Base-by-base conservation (phyloP, 2,113 vertebrate genomes). In the Hippolais icterina region DNA sequence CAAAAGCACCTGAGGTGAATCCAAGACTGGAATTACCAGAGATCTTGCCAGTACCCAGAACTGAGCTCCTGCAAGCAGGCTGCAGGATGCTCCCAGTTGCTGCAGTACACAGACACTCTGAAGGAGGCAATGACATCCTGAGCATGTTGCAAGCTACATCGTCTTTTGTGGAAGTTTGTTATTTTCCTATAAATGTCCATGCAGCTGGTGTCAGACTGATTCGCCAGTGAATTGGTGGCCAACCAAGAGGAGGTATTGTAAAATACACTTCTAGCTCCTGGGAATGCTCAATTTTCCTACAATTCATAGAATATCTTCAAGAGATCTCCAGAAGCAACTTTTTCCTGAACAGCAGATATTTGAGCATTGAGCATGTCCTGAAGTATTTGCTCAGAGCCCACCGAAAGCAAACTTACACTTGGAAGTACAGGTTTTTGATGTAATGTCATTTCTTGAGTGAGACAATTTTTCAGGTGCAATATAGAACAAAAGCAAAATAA, bases 161-260 rank as follows among this genome's bases (percentile, higher is more conserved):
- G 15, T 60, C 53, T 44, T 44, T 35, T 4, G 1, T 11, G 18
- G 31, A 83, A 75, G 56, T n/a, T 12, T 27, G 17, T 50, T 49
- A 15, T 37, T 92, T 81, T 70, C 41, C 65, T 64, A 2, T 24
- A 28, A 1, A 2, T 42, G 27, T 17, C 17, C 16, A 18, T 10
- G 33, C 28, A 90, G 20, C 41, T 74, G n/a, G 29, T 61, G 42
- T n/a, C 68, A 76, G 79, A 71, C 8, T 37, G 23, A 24, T 69
- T 68, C 0, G 0, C 18, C 9, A 0, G 12, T 33, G n/a, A 56
- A 50, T 4, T 46, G 25, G 19, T 80, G 25, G 31, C 24, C 46
- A 86, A 41, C 5, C 9, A 74, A 49, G 47, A 91, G 20, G 33
- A 57, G 12, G 28, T 19, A 17, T 11, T 69, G 59, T 41, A 44